Conservation (phyloP, 2,797 vertebrate species). For the Borostomias antarcticus region DNA sequence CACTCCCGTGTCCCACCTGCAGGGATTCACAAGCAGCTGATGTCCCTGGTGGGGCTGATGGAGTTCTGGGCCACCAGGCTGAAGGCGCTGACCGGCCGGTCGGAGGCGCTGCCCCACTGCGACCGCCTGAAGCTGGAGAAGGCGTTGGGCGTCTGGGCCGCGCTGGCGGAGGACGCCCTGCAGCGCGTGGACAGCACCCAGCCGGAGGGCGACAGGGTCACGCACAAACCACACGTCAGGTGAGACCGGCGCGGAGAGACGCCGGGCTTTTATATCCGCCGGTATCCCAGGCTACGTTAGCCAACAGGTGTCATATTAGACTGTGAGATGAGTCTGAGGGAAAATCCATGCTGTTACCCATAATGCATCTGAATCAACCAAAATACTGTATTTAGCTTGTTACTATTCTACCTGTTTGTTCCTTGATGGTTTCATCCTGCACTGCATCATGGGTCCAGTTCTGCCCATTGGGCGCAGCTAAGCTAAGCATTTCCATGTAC, state of each 20-base stretch:
- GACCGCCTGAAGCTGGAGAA: slow-evolving; percentile 71
- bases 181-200: slow-evolving; percentile 48
- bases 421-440: too few relatives aligned
- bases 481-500: too few relatives aligned
- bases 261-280: background rate
- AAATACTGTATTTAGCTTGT: too few relatives aligned
- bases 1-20: slow-evolving; percentile 18
- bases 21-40: slow-evolving; percentile 74
- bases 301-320: too few relatives aligned
- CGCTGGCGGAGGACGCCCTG: slow-evolving; percentile 60
- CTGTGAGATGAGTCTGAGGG: background rate
- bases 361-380: too few relatives aligned
- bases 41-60: slow-evolving; percentile 63
- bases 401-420: too few relatives aligned
- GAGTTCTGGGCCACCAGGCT: slow-evolving; percentile 73
- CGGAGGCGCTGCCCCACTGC: slow-evolving; percentile 34
- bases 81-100: slow-evolving; percentile 34
- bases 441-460: too few relatives aligned
- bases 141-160: slow-evolving; percentile 64
- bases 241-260: slow-evolving; percentile 36
- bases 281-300: too few relatives aligned
- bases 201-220: slow-evolving; percentile 41
- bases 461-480: too few relatives aligned
- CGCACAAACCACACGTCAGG: slow-evolving; percentile 44
- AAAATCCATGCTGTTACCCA: too few relatives aligned